Evolutionary conservation across 2,888 invertebrate species (phyloP).

Genomic region (Melinopterus prodromus): DNA sequence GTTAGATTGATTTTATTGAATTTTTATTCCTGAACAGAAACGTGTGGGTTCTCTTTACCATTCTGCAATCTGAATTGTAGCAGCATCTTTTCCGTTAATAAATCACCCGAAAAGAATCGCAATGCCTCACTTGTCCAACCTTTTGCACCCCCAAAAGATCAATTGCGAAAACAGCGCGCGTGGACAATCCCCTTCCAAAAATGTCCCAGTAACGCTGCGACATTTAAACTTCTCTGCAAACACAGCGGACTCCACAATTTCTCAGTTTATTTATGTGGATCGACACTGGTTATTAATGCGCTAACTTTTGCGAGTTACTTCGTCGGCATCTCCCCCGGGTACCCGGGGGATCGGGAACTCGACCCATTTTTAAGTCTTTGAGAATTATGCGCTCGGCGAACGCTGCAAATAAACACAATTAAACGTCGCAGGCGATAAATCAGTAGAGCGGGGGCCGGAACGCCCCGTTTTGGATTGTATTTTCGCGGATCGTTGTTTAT

Average conservation of each 20-base stretch:
- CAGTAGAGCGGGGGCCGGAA: neutral
- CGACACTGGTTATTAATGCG: neutral
- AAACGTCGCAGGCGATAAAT: neutral
- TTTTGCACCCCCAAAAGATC: neutral
- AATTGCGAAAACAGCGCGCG: neutral
- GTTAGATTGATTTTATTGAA: too few relatives aligned
- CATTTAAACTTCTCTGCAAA: neutral
- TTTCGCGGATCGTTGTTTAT: neutral
- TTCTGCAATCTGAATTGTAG: too few relatives aligned
- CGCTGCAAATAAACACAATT: neutral
- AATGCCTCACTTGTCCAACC: too few relatives aligned
- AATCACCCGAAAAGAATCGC: too few relatives aligned
- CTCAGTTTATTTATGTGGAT: neutral
- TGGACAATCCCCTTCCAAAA: neutral
- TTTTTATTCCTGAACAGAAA: too few relatives aligned
- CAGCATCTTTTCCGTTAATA: too few relatives aligned
- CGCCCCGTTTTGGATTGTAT: constrained; percentile 4
- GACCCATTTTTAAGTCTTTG: neutral
- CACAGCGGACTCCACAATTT: neutral
- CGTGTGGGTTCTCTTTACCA: too few relatives aligned
- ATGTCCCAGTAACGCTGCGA: neutral
- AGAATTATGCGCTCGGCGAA: neutral
- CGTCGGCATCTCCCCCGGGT: neutral
- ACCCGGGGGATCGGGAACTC: neutral
- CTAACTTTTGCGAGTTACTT: neutral